phyloP scores from a whole-genome alignment of 2,797 vertebrate species.

The Onychomys arenicola region DNA sequence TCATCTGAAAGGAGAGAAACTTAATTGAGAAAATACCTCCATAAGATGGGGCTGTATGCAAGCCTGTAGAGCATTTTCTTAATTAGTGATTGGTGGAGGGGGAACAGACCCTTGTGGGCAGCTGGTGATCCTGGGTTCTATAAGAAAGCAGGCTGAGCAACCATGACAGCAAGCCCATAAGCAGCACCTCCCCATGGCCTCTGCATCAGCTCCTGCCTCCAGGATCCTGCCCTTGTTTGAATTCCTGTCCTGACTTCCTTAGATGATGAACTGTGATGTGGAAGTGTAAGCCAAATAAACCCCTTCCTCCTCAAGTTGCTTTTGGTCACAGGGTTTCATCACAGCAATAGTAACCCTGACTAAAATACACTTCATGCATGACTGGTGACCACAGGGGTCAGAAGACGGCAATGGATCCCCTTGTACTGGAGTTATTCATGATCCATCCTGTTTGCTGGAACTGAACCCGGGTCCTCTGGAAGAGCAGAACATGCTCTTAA shows the following conservation, averaged over 20 bases:
- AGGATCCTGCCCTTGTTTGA: neutral
- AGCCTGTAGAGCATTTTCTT: neutral
- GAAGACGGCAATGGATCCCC: neutral
- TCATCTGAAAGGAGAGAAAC: neutral
- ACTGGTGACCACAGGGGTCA: neutral
- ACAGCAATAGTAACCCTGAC: neutral
- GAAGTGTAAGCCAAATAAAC: neutral
- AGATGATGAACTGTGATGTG: neutral
- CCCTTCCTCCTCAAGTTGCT: neutral
- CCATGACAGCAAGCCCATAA: neutral
- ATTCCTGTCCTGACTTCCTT: neutral
- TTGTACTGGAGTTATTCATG: neutral
- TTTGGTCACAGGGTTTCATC: neutral
- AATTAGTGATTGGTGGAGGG: neutral
- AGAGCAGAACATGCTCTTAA: neutral
- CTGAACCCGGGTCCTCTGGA: neutral
- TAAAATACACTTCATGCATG: neutral
- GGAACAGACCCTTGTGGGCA: neutral
- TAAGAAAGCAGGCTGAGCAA: neutral
- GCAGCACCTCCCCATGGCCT: neutral
- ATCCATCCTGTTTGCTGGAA: neutral
- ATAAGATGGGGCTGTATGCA: neutral
- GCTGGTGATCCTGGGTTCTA: neutral
- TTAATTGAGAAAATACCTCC: neutral
- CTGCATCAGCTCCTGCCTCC: neutral